Evolutionary conservation across 2,888 invertebrate species (phyloP).

Genomic region (Torymus tubicola): DNA sequence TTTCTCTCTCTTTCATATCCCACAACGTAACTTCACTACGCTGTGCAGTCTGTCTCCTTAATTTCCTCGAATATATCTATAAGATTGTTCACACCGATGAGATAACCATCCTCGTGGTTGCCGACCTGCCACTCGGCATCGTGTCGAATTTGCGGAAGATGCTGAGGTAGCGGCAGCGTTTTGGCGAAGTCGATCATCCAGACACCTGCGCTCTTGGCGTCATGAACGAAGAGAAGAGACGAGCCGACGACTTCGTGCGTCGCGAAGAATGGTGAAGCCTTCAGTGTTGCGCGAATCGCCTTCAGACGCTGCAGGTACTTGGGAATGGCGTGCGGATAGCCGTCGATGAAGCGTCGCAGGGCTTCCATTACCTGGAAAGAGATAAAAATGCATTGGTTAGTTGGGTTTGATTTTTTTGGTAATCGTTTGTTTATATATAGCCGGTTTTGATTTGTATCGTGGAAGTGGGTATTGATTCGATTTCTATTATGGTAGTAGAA

Average conservation of each 20-base stretch:
- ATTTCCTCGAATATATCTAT: constrained; percentile 89
- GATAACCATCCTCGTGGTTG: constrained; percentile 97
- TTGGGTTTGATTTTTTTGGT: too few species aligned
- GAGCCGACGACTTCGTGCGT: constrained; percentile 96
- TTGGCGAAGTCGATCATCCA: constrained; percentile 99
- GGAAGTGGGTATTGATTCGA: neutral
- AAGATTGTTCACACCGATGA: constrained; percentile 93
- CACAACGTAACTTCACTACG: too few species aligned
- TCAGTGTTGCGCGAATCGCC: constrained; percentile 88
- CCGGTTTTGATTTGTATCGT: neutral
- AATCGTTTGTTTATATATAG: too few species aligned
- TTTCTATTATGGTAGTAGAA: neutral
- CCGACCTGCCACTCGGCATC: constrained; percentile 93
- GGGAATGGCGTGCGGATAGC: constrained; percentile 86
- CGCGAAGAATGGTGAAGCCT: constrained; percentile 92
- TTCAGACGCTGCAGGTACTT: constrained; percentile 91
- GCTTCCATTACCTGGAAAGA: constrained; percentile 82
- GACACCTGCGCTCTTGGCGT: constrained; percentile 89
- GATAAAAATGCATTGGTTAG: too few species aligned
- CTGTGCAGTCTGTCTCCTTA: constrained; percentile 62
- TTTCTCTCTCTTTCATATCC: too few species aligned
- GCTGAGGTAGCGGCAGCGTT: constrained; percentile 88
- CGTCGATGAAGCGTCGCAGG: constrained; percentile 88
- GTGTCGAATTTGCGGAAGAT: constrained; percentile 85
- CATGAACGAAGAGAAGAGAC: constrained; percentile 96